phyloP scores from a whole-genome alignment of 2,797 vertebrate species.

The Phataginus tricuspis region DNA sequence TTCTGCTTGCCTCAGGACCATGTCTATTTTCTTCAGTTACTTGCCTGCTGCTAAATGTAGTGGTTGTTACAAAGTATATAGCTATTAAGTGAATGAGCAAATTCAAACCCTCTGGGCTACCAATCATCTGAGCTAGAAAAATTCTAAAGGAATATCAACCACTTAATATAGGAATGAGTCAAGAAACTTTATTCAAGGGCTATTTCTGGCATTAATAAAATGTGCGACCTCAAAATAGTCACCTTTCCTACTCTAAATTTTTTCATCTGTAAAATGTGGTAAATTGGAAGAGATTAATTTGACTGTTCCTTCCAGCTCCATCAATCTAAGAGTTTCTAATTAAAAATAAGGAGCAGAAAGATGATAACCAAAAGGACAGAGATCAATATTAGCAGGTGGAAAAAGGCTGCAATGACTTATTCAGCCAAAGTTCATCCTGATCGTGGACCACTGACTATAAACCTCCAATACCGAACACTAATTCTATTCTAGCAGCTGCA shows the following conservation, averaged over 20 bases:
- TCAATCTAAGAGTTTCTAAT: neutral
- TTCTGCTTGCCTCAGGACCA: neutral
- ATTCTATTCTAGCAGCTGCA: neutral
- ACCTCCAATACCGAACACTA: fast-evolving
- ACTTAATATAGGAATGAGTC: neutral
- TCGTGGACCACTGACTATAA: too few species aligned
- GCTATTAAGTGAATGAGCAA: neutral
- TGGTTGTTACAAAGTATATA: neutral
- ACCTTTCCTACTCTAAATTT: neutral
- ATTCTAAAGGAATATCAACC: neutral
- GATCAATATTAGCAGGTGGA: neutral
- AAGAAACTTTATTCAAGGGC: neutral
- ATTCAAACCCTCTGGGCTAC: neutral
- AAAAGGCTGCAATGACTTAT: neutral
- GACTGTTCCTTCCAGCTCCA: neutral
- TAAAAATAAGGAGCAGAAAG: neutral
- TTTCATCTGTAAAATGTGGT: neutral
- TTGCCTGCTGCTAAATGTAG: neutral
- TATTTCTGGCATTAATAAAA: constrained; percentile 28
- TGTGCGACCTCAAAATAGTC: neutral
- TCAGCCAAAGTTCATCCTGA: neutral
- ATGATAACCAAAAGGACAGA: neutral
- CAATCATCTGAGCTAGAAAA: neutral
- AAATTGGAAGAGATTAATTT: neutral
- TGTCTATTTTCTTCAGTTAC: neutral